phyloP scores from a whole-genome alignment of 2,113 vertebrate species.

The Micromys minutus region DNA sequence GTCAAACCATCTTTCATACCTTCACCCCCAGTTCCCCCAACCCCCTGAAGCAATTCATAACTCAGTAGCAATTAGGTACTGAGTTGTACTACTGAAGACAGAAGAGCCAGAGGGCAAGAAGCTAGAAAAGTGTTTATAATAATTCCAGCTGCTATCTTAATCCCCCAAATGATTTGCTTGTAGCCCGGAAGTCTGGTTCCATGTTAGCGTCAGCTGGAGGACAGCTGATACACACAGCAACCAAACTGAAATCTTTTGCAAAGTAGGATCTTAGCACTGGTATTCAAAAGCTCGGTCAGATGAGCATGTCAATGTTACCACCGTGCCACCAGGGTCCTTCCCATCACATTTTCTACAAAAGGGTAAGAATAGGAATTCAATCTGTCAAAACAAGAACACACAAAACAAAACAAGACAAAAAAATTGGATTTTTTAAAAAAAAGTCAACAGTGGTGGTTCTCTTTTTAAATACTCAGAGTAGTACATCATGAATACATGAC shows the following conservation, averaged over 20 bases:
- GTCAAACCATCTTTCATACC: neutral
- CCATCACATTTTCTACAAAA: constrained; percentile 13
- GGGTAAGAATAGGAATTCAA: neutral
- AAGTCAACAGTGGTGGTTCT: neutral
- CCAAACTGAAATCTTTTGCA: constrained; percentile 1
- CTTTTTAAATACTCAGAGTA: neutral
- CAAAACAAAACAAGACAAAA: neutral
- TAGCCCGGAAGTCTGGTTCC: neutral
- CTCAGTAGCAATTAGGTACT: neutral
- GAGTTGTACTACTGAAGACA: neutral
- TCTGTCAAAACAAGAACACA: neutral
- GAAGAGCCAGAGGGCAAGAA: neutral
- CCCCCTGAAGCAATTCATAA: neutral
- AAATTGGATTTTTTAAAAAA: rapidly evolving
- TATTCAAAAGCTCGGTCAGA: neutral
- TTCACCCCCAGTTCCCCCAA: neutral
- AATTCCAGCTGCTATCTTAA: neutral
- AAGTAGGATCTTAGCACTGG: neutral
- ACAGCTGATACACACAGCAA: neutral
- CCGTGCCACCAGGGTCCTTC: neutral
- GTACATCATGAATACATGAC: neutral
- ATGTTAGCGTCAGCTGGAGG: neutral
- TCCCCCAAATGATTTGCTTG: neutral
- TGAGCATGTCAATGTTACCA: neutral
- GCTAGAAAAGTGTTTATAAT: neutral